Conservation (phyloP, 2,113 vertebrate species). For the Amazona guildingii region DNA sequence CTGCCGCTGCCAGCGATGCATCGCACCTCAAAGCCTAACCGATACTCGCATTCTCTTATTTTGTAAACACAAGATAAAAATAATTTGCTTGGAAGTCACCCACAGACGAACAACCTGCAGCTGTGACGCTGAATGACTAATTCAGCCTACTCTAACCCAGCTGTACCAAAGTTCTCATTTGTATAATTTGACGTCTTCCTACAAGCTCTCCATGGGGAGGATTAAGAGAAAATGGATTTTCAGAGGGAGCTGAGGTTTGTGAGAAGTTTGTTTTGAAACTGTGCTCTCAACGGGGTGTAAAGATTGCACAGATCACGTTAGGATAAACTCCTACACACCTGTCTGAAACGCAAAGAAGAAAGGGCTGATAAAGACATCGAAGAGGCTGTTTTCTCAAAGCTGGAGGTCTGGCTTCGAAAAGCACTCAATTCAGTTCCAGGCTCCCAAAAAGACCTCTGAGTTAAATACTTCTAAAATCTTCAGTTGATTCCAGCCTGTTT, state of each 20-base stretch:
- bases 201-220: neutral
- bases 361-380: neutral
- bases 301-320: neutral
- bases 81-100: neutral
- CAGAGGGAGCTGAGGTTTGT: neutral
- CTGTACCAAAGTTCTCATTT: neutral
- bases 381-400: neutral
- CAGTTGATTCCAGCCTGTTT: neutral
- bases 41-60: slow-evolving; percentile 13
- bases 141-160: neutral
- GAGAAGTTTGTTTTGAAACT: slow-evolving; percentile 16
- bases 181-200: slow-evolving; percentile 1
- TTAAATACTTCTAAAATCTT: neutral
- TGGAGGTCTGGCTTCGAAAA: neutral
- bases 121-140: slow-evolving; percentile 34
- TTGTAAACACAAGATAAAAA: slow-evolving; percentile 40
- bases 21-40: neutral
- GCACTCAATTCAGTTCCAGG: neutral
- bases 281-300: neutral
- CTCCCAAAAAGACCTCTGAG: neutral
- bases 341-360: neutral
- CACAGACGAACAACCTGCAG: slow-evolving; percentile 11
- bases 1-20: neutral
- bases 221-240: slow-evolving; percentile 15
- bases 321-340: neutral